Evolutionary conservation across 2,797 vertebrate genomes (phyloP).

Genomic region (Kryptopterus vitreolus): DNA sequence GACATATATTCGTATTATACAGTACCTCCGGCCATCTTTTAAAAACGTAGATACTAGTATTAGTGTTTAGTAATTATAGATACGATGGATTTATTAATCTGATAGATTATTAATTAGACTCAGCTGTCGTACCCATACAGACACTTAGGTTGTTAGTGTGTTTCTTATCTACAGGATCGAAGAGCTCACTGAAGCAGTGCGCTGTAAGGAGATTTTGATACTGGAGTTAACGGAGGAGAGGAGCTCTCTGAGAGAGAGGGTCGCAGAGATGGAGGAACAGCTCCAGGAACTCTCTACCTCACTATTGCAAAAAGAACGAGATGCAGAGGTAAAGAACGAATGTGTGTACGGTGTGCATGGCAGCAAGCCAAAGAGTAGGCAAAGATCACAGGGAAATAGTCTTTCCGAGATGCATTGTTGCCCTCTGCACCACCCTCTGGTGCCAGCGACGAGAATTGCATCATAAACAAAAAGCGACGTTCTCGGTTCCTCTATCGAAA

Average conservation of each 20-base stretch:
- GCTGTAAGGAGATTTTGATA: conserved; percentile 74
- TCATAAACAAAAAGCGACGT: background rate
- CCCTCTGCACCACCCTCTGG: background rate
- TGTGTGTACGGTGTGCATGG: background rate
- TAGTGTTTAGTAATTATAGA: background rate
- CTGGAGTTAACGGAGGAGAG: conserved; percentile 79
- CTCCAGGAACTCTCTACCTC: conserved; percentile 70
- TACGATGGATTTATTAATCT: no score
- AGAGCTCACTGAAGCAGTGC: conserved; percentile 78
- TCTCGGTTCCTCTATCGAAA: background rate
- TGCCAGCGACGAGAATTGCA: background rate
- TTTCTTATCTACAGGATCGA: conserved; percentile 68
- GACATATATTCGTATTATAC: no score
- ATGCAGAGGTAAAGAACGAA: conserved; percentile 71
- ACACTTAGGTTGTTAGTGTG: background rate
- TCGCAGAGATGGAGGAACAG: conserved; percentile 69
- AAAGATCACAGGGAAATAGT: no score
- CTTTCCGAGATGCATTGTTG: background rate
- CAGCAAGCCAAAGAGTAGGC: background rate
- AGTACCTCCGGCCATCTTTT: no score
- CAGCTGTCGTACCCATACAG: background rate
- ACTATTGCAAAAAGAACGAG: conserved; percentile 78
- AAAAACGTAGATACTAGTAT: background rate
- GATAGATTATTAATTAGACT: background rate
- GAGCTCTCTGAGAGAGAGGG: conserved; percentile 60